These are phyloP conservation scores for Stomatorhinus walkeri DNA, from an alignment of 2,797 vertebrate genomes.

Conservation along the genomic window DNA sequence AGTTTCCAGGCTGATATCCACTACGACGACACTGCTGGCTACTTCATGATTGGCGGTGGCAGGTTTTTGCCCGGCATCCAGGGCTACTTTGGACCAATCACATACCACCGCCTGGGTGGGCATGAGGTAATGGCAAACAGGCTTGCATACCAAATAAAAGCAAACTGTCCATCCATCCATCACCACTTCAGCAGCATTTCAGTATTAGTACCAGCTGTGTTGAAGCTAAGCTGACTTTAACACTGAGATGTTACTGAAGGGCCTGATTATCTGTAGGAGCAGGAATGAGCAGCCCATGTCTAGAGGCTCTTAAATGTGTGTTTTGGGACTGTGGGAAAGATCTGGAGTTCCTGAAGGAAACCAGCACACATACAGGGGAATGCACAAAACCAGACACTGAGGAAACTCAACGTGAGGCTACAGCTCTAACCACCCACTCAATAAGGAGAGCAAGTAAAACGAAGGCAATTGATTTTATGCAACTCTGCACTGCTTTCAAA, in stretches of 20 bases:
- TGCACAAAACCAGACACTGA: neutral
- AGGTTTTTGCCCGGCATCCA: slow-evolving; percentile 63
- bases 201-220: neutral
- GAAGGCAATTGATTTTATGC: neutral
- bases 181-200: neutral
- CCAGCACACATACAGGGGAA: neutral
- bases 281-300: neutral
- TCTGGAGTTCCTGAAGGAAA: neutral
- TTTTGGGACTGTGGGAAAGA: neutral
- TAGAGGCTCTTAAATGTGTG: neutral
- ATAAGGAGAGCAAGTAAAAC: neutral
- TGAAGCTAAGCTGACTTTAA: neutral
- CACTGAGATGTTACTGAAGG: neutral
- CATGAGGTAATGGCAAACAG: neutral
- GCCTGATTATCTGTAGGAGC: neutral
- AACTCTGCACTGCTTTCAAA: neutral
- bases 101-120: slow-evolving; percentile 71
- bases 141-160: neutral
- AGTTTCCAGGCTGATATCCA: slow-evolving; percentile 69
- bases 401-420: neutral
- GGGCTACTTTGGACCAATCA: slow-evolving; percentile 80
- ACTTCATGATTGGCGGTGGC: slow-evolving; percentile 79
- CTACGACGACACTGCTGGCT: slow-evolving; percentile 79
- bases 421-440: neutral
- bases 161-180: neutral